These are phyloP conservation scores for Latrodectus hesperus DNA, from an alignment of 2,888 invertebrate genomes.

Conservation along the genomic window DNA sequence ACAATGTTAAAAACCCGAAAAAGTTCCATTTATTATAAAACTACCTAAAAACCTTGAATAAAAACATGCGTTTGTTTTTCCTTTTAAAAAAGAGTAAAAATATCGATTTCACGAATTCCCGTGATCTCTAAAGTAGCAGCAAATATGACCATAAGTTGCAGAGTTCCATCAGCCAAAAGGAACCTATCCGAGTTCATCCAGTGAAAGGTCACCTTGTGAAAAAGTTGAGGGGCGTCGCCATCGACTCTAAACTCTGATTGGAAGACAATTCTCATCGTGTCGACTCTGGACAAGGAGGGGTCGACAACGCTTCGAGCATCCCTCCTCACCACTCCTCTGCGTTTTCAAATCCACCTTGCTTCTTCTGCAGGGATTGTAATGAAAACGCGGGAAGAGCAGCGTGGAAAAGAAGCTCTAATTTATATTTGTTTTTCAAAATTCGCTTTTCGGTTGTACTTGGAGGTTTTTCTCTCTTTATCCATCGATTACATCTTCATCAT, in stretches of 20 bases:
- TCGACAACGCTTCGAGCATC: slow-evolving; percentile 42
- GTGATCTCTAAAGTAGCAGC: not conserved
- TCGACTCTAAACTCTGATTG: slow-evolving; percentile 68
- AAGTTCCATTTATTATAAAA: not conserved
- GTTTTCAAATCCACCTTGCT: not conserved
- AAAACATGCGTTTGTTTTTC: slow-evolving; percentile 13
- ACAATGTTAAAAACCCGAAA: not conserved
- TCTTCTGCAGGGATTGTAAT: not conserved
- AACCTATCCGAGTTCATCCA: not conserved
- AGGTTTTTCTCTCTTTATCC: slow-evolving; percentile 47
- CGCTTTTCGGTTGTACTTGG: slow-evolving; percentile 64
- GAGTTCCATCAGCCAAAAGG: not conserved
- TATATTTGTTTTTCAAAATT: slow-evolving; percentile 37
- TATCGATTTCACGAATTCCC: not conserved
- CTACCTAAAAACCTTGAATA: slow-evolving; percentile 19
- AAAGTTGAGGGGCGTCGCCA: slow-evolving; percentile 65
- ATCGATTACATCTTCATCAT: slow-evolving; percentile 14
- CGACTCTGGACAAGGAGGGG: slow-evolving; percentile 57
- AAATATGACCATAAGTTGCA: not conserved
- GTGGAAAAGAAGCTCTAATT: slow-evolving; percentile 22
- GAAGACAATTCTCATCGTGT: slow-evolving; percentile 61
- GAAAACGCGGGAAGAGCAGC: slow-evolving; percentile 25
- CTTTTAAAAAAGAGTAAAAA: slow-evolving; percentile 39
- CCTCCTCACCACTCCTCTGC: slow-evolving; percentile 1
- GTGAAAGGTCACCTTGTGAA: slow-evolving; percentile 43